Percentiles rank a stretch among this genome's conserved stretches.
Evolutionary conservation across 1,140 invertebrate species (phyloP).

Genomic region (Phymastichus coffea): DNA sequence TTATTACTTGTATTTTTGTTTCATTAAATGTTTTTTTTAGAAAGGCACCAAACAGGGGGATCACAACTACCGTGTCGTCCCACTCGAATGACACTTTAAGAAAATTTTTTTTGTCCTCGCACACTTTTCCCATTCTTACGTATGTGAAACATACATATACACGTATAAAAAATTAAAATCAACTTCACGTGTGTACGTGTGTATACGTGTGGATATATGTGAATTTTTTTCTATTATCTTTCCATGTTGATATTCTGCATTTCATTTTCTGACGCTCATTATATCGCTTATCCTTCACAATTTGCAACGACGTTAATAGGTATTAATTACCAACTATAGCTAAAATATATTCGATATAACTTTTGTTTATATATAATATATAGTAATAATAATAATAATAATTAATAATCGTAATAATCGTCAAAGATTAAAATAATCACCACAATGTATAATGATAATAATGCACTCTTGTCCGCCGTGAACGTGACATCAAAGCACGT

Average conservation of each 20-base stretch:
- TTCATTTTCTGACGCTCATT: slow-evolving; percentile 36
- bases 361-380: slow-evolving; percentile 54
- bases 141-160: slow-evolving; percentile 34
- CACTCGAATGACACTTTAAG: slow-evolving; percentile 16
- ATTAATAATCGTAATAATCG: slow-evolving; percentile 35
- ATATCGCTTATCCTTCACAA: slow-evolving; percentile 31
- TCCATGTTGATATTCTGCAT: slow-evolving; percentile 6
- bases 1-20: slow-evolving; percentile 25
- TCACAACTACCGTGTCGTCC: slow-evolving; percentile 39
- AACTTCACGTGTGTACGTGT: slow-evolving; percentile 27
- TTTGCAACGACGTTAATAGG: slow-evolving; percentile 55
- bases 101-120: too few relatives aligned
- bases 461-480: slow-evolving; percentile 9
- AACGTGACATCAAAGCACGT: neutral
- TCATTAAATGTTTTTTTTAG: slow-evolving; percentile 39
- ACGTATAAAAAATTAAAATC: slow-evolving; percentile 49
- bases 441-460: slow-evolving; percentile 22
- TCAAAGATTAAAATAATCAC: slow-evolving; percentile 33
- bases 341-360: slow-evolving; percentile 58
- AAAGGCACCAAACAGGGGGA: slow-evolving; percentile 57
- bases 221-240: neutral
- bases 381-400: slow-evolving; percentile 43
- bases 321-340: slow-evolving; percentile 54
- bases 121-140: slow-evolving; percentile 12
- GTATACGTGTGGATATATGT: too few relatives aligned